phyloP scores from a whole-genome alignment of 2,113 vertebrate species.

The Nyctereutes procyonoides region DNA sequence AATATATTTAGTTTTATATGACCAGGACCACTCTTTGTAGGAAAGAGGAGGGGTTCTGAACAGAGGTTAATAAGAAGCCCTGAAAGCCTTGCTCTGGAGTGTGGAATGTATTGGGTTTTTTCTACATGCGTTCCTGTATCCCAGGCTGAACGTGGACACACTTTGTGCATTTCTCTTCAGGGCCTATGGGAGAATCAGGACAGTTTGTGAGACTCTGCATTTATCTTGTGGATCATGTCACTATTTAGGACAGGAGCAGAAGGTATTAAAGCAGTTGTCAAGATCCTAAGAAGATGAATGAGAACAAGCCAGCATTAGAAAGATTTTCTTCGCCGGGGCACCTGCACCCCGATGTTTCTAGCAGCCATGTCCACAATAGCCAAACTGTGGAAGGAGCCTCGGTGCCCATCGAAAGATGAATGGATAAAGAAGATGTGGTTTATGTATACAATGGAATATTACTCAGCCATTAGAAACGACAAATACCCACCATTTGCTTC shows the following conservation, averaged over 20 bases:
- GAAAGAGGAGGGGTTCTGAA: not conserved
- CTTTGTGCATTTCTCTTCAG: not conserved
- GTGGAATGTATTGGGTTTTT: not conserved
- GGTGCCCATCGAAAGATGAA: too few relatives aligned
- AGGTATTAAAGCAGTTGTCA: not conserved
- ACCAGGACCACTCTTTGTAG: not conserved
- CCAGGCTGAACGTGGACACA: not conserved
- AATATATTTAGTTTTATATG: not conserved
- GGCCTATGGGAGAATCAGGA: too few relatives aligned
- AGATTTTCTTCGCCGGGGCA: not conserved
- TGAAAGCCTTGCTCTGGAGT: not conserved
- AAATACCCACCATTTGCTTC: too few relatives aligned
- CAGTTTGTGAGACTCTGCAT: not conserved
- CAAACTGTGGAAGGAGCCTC: too few relatives aligned
- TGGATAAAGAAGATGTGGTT: too few relatives aligned
- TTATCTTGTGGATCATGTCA: not conserved
- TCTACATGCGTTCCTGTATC: not conserved
- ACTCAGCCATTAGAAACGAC: too few relatives aligned
- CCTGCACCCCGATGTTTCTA: too few relatives aligned
- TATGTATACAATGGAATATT: too few relatives aligned
- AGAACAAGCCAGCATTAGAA: not conserved
- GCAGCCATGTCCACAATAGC: too few relatives aligned
- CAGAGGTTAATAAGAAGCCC: not conserved
- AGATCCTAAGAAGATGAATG: not conserved
- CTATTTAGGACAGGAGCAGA: not conserved